Percentiles rank a stretch among this genome's conserved stretches.
These are phyloP conservation scores for Operophtera brumata DNA, from an alignment of 2,888 invertebrate genomes.

Conservation along the genomic window DNA sequence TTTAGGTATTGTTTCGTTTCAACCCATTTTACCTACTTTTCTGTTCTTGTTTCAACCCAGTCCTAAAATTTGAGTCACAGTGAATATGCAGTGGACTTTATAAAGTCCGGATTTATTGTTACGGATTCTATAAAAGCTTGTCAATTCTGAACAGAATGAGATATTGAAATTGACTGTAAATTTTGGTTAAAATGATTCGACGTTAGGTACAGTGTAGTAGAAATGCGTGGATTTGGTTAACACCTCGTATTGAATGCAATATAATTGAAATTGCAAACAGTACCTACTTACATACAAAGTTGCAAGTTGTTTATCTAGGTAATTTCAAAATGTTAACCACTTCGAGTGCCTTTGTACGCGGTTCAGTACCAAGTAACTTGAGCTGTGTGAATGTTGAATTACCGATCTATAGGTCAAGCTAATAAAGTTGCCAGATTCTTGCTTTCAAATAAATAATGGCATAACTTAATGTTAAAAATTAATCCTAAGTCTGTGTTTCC, in stretches of 20 bases:
- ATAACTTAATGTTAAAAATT: not conserved
- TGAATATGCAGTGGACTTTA: too few relatives aligned
- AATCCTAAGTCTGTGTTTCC: too few relatives aligned
- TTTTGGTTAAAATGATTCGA: too few relatives aligned
- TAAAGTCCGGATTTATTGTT: not conserved
- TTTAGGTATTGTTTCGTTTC: too few relatives aligned
- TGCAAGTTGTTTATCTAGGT: not conserved
- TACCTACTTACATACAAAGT: not conserved
- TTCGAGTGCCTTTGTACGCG: not conserved
- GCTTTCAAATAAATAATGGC: not conserved
- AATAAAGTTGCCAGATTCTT: not conserved
- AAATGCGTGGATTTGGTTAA: not conserved
- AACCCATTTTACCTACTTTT: too few relatives aligned
- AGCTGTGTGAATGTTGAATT: conserved; percentile 9
- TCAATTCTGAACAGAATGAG: too few relatives aligned
- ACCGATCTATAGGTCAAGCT: conserved; percentile 5
- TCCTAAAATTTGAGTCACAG: too few relatives aligned
- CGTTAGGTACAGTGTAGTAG: too few relatives aligned
- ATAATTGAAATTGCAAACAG: not conserved
- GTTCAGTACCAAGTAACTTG: not conserved
- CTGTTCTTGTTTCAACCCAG: too few relatives aligned
- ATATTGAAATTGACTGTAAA: too few relatives aligned
- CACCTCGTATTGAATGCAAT: not conserved
- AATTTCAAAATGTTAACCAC: conserved; percentile 11
- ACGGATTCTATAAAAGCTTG: too few relatives aligned